Evolutionary conservation across 2,113 vertebrate species (phyloP), one percentile per base, ranked within the genome.

Genomic region (Maccullochella peelii): DNA sequence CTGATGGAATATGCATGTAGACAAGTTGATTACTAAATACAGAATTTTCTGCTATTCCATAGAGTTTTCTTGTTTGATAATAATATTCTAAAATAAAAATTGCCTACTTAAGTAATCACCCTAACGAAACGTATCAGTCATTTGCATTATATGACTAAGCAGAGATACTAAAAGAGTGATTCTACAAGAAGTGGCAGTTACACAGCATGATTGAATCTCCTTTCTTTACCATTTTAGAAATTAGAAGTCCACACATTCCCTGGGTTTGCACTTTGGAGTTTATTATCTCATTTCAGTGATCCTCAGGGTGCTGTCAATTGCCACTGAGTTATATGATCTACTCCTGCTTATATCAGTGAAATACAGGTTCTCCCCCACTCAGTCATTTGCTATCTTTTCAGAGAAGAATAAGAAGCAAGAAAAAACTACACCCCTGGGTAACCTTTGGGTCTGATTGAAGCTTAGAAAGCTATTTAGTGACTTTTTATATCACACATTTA

Each of bases 211-310:
- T 79, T 70, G 49, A 73, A 86, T 89, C 72, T 65, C 61, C 50
- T 44, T 77, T 78, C 57, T 69, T 79, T 47, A 68, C 73, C 73
- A 20, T 82, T 71, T 61, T 21, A 2, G 5, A 81, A 68, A 91
- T 87, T 83, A 83, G 44, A 76, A 66, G 27, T 79, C 59, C 61
- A 15, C 82, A 23, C 70, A 59, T 20, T 67, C 58, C 70, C 23
- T 11, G 27, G 55, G 61, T 82, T 79, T 73, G 59, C 63, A 47
- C 82, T 77, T 62, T 62, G 38, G 59, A 90, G 83, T 84, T 91
- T 91, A 89, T 92, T 87, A 92, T 91, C 80, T 86, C 77, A 59
- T 80, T 77, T 52, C 61, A 50, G 38, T 68, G 71, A 76, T 92
- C 89, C 86, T 88, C 57, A n/a, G 71, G 83, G 79, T 54, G 68